phyloP scores from a whole-genome alignment of 2,888 invertebrate genomes.

The Petrolisthes cinctipes region DNA sequence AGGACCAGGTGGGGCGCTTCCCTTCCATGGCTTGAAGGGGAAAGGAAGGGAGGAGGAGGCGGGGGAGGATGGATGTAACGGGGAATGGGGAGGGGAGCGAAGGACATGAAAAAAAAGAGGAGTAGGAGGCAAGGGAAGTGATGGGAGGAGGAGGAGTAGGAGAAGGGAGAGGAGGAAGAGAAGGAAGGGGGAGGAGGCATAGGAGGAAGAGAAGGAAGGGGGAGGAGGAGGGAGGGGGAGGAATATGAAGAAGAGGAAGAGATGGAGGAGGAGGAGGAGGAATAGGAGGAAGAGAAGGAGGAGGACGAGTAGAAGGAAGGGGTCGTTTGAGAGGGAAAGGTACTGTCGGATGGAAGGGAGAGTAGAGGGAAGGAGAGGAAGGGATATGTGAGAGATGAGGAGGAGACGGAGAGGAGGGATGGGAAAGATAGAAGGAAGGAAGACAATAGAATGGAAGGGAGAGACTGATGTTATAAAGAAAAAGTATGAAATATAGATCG shows the following conservation, averaged over 20 bases:
- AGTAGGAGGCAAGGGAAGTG: background rate
- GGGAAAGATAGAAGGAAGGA: background rate
- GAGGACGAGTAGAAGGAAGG: background rate
- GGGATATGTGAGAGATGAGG: background rate
- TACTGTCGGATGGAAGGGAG: background rate
- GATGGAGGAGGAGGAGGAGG: background rate
- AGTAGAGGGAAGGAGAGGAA: background rate
- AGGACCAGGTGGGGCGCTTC: conserved; percentile 25
- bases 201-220: background rate
- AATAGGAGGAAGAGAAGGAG: background rate
- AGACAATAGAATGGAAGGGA: background rate
- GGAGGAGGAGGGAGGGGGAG: background rate
- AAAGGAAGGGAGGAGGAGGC: background rate
- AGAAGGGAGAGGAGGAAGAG: background rate
- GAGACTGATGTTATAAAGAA: background rate
- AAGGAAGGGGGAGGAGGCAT: background rate
- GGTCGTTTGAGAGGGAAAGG: background rate
- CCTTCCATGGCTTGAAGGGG: conserved; percentile 7
- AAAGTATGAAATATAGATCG: no score
- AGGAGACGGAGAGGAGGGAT: background rate
- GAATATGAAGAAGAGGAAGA: background rate
- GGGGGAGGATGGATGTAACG: background rate
- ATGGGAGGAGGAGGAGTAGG: background rate
- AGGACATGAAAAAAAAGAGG: background rate
- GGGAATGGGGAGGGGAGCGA: background rate